Evolutionary conservation across 2,797 vertebrate genomes (phyloP), one percentile per base, ranked within the genome.

Genomic region (Takifugu ocellatus): DNA sequence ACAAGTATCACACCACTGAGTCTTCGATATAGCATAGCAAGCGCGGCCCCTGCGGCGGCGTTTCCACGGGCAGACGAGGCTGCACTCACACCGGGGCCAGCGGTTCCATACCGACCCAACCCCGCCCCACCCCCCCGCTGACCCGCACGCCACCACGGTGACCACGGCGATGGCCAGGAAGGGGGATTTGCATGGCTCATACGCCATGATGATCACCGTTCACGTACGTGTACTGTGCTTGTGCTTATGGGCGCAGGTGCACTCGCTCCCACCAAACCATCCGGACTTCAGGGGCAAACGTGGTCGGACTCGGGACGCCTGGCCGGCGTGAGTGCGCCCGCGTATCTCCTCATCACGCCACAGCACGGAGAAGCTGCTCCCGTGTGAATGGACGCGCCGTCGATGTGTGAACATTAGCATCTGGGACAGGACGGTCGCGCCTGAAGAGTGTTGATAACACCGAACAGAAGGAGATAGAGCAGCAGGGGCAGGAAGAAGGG

Each of bases 1-100:
- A 82, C 79, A 82, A 85, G 77, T 65, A 89, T 78, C 79, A 87
- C 77, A 82, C 77, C 86, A 89, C 77, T 69, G 72, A 83, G 61
- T 87, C 74, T 82, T 85, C 71, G 86, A 84, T 78, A 87, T 78
- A 88, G 87, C 83, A 45, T 63, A 68, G 62, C 71, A 81, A 81
- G 72, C 45, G 4, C 11, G 16, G 44, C 44, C 15, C 16, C 44
- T 10, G 44, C 44, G 16, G 44, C 44, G 16, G 44, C 44, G 6
- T 46, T n/a, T n/a, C 16, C 21, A n/a, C 44, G 17, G 17, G 5
- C n/a, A 43, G 42, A 11, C 4, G 17, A 2, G 36, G 36, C 36
- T 39, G 36, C 36, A 10, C 36, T 39, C 36, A 39, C 9, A 39
- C 12, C 14, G 12, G 36, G 36, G 4, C 36, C 36, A 14, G 36